phyloP scores from a whole-genome alignment of 2,888 invertebrate species.

The Achlya flavicornis region DNA sequence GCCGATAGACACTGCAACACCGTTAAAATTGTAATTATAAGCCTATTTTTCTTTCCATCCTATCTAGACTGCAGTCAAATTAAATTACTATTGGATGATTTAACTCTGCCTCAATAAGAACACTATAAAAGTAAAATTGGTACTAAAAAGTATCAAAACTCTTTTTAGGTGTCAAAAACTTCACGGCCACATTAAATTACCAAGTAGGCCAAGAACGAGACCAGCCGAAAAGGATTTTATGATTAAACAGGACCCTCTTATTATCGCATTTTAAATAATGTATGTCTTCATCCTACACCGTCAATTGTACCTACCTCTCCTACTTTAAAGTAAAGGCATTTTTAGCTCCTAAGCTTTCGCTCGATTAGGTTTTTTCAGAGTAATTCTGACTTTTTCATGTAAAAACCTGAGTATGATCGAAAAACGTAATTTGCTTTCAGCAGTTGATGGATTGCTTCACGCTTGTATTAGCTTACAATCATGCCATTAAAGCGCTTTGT shows the following conservation, averaged over 20 bases:
- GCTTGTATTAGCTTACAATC: conserved; percentile 10
- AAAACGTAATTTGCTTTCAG: conserved; percentile 10
- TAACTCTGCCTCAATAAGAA: too few species aligned
- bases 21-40: too few species aligned
- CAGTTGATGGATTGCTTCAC: conserved; percentile 12
- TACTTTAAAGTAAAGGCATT: conserved; percentile 19
- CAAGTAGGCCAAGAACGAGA: conserved; percentile 29
- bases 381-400: neutral
- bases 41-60: too few species aligned
- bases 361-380: conserved; percentile 2
- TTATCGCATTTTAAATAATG: conserved; percentile 39
- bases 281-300: conserved; percentile 33
- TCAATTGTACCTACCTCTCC: conserved; percentile 14
- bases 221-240: conserved; percentile 40
- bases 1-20: too few species aligned
- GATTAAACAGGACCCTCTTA: conserved; percentile 38
- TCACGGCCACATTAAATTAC: conserved; percentile 5
- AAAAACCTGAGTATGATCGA: neutral
- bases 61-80: too few species aligned
- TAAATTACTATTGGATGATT: too few species aligned
- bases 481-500: conserved; percentile 1
- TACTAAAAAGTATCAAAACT: conserved; percentile 12
- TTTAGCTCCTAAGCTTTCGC: conserved; percentile 18
- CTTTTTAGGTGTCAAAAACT: neutral
- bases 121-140: too few species aligned